Evolutionary conservation across 30 jellyfish, hydroid and myxozoan genomes (phyloP), one percentile per base, ranked within the genome.

Genomic region (Pseudorhiza aurosa): DNA sequence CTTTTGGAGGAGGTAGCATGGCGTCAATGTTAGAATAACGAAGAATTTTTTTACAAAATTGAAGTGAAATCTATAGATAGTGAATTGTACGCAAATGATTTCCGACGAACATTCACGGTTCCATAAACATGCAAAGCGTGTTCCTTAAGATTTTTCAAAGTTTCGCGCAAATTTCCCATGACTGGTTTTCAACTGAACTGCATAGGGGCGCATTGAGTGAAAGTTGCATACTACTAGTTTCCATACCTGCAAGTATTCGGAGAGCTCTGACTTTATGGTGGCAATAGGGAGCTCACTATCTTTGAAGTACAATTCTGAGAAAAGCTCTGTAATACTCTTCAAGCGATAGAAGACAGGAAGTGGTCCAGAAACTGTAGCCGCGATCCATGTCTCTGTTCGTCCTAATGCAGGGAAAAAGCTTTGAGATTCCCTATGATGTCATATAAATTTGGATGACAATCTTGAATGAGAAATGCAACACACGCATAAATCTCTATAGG

Each of bases 211-310:
- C n/a, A n/a, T n/a, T n/a, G n/a, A n/a, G n/a, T n/a, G n/a, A n/a
- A n/a, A n/a, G n/a, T n/a, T n/a, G n/a, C n/a, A n/a, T n/a, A n/a
- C n/a, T n/a, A n/a, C n/a, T n/a, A n/a, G n/a, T n/a, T n/a, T n/a
- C n/a, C 67, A 0, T 53, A 64, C 77, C 77, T 64, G 77, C 50
- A 64, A 42, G 26, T 68, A 68, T 29, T 42, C 31, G 2, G 35
- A 14, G 15, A 68, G 56, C 9, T 68, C 50, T 28, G 17, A 8
- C 35, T 27, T 68, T 14, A 68, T 28, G 21, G 51, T 43, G 27
- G 5, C 22, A 29, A 4, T 15, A 27, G 19, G 50, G 4, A 40
- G 33, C 8, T 28, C 47, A 8, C 45, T 25, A 1, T 45, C 82
- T 62, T 24, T 62, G 27, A 68, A 68, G 35, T 11, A 68, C 24